A percentile compares a stretch with the other conserved stretches of the same genome.
Evolutionary conservation across 2,113 vertebrate genomes (phyloP).

Genomic region (Gila orcuttii): DNA sequence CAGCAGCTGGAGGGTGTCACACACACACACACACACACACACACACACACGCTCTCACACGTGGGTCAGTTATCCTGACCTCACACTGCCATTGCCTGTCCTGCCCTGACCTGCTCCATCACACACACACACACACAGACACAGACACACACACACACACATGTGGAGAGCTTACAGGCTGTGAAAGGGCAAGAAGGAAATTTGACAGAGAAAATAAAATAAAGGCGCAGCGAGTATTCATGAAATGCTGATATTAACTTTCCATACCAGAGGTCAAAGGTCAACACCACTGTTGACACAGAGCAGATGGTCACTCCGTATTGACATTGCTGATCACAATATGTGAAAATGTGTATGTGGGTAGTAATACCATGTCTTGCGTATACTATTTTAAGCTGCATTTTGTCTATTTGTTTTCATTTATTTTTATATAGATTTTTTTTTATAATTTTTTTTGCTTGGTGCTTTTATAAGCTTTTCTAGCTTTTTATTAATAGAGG

Average conservation of each 20-base stretch:
- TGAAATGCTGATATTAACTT: conserved; percentile 18
- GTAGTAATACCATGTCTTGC: background rate
- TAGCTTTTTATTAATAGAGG: background rate
- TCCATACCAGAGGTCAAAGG: background rate
- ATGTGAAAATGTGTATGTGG: background rate
- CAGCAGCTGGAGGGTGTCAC: conserved; percentile 30
- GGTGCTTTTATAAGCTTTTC: background rate
- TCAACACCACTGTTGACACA: conserved; percentile 3
- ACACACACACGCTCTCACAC: background rate
- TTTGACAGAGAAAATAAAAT: conserved; percentile 8
- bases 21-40: background rate
- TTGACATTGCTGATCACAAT: background rate
- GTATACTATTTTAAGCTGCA: background rate
- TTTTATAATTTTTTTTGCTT: too few relatives aligned
- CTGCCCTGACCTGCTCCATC: conserved; percentile 29
- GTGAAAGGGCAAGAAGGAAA: background rate
- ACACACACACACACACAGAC: conserved; percentile 30
- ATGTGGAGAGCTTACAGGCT: background rate
- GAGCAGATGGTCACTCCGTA: background rate
- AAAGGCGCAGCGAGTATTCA: conserved; percentile 49
- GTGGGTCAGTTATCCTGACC: conserved; percentile 33
- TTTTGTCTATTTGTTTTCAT: background rate
- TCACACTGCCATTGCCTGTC: conserved; percentile 38
- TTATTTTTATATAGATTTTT: background rate
- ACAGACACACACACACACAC: conserved; percentile 34